Evolutionary conservation across 2,113 vertebrate species (phyloP), one percentile per base, ranked within the genome.

Genomic region (Aythya baeri): DNA sequence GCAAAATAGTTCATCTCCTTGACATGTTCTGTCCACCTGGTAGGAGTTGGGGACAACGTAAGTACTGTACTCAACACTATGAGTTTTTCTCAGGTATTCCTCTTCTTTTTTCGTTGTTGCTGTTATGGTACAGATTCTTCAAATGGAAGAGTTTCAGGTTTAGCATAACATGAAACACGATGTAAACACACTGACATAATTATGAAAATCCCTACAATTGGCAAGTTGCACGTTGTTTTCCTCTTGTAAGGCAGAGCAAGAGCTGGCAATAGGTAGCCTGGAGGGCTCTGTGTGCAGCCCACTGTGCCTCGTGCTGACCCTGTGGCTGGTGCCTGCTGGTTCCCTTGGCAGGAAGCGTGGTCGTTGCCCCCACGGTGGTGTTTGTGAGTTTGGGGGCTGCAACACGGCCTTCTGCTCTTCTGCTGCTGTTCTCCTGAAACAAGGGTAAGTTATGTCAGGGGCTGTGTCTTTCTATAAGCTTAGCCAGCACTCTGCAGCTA

Each of bases 361-460:
- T 22, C 4, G 0, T 36, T 71, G 44, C 44, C n/a, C 12, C 17
- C 44, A 11, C 12, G 0, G 11, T 66, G 62, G 36, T 3, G 3
- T 4, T 27, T 73, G 3, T 4, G 20, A 6, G 15, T 76, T 72
- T 73, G 0, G 1, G 68, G 34, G 57, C 41, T 75, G 23, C 41
- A 43, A 14, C 41, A 57, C 25, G 32, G 17, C 38, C 34, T 59
- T 43, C 31, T 63, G 17, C 2, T 26, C 6, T 63, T 86, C 65
- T 73, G 32, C 58, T 80, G 13, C 63, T 52, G 22, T 50, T 62
- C 54, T 80, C 38, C 20, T 1, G 1, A 3, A 36, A n/a, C 14
- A 31, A 57, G 23, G 43, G 3, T 41, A 46, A 72, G 46, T 46
- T 71, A 17, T 0, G 0, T 41, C 34, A 32, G 25, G 52, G 25